phyloP scores from a whole-genome alignment of 2,888 invertebrate genomes.

The Lithodes maja region DNA sequence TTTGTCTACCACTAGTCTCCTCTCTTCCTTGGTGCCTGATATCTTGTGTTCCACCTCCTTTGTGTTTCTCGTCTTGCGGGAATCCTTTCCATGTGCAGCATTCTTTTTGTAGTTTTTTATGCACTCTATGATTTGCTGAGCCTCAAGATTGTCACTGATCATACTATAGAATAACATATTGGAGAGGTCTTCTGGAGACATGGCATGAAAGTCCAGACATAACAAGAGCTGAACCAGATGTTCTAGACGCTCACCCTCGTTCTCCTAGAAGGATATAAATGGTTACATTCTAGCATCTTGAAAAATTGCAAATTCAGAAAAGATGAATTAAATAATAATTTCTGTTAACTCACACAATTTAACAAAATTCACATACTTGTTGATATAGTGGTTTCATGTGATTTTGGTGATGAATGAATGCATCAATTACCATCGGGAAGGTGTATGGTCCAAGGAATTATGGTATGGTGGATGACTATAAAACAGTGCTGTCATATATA shows the following conservation, averaged over 20 bases:
- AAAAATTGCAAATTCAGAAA: too few relatives aligned
- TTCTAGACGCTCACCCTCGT: conserved; percentile 38
- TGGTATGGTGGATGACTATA: too few relatives aligned
- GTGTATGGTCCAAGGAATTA: too few relatives aligned
- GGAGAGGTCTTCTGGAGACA: conserved; percentile 42
- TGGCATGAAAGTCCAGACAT: conserved; percentile 45
- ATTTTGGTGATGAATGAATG: too few relatives aligned
- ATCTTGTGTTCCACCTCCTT: neutral
- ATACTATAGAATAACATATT: conserved; percentile 58
- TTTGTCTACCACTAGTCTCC: neutral
- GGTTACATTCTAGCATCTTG: too few relatives aligned
- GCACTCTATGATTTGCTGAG: conserved; percentile 44
- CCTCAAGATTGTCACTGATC: conserved; percentile 45
- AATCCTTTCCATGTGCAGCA: neutral
- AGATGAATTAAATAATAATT: too few relatives aligned
- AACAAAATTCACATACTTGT: too few relatives aligned
- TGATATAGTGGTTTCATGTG: too few relatives aligned
- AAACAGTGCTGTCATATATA: too few relatives aligned
- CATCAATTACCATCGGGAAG: too few relatives aligned
- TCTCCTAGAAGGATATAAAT: conserved; percentile 13
- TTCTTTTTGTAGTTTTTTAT: conserved; percentile 35
- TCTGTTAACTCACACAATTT: too few relatives aligned
- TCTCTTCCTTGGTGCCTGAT: neutral
- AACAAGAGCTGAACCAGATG: conserved; percentile 34
- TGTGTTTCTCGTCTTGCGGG: neutral